Percentiles rank a stretch among this genome's conserved stretches.
Evolutionary conservation across 2,888 invertebrate genomes (phyloP).

Genomic region (Dorcus hopei): DNA sequence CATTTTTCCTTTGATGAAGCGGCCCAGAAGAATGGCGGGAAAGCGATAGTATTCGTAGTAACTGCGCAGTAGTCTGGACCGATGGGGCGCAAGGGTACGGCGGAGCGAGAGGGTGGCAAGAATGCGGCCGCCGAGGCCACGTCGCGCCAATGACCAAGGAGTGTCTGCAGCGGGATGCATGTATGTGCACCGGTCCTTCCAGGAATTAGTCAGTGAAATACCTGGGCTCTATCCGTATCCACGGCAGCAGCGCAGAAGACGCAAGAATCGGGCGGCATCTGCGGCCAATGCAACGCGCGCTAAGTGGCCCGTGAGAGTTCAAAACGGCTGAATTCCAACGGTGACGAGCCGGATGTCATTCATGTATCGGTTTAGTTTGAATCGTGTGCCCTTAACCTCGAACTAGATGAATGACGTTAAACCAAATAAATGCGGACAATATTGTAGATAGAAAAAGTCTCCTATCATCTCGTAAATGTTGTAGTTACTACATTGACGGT

Average conservation of each 20-base stretch:
- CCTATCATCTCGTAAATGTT: too few species aligned
- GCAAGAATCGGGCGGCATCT: conserved; percentile 24
- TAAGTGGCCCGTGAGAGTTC: too few species aligned
- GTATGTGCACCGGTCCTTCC: conserved; percentile 35
- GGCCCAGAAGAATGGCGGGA: conserved; percentile 29
- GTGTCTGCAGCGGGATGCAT: conserved; percentile 35
- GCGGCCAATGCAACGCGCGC: conserved; percentile 13
- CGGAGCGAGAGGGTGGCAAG: conserved; percentile 29
- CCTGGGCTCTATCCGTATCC: conserved; percentile 13
- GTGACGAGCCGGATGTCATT: too few species aligned
- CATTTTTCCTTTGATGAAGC: conserved; percentile 20
- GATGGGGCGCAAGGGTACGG: conserved; percentile 18
- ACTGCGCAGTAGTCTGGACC: conserved; percentile 31
- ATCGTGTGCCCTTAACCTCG: too few species aligned
- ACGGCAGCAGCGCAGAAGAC: conserved; percentile 13
- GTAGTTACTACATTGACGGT: too few species aligned
- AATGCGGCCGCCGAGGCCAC: conserved; percentile 41
- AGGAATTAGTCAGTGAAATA: conserved; percentile 30
- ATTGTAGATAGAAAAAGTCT: too few species aligned
- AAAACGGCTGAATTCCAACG: too few species aligned
- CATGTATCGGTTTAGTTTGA: too few species aligned
- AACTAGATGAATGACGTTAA: too few species aligned
- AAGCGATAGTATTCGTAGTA: conserved; percentile 30
- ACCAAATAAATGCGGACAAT: too few species aligned
- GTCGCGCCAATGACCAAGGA: conserved; percentile 42